phyloP scores from a whole-genome alignment of 2,113 vertebrate species.

The cattle (Bos taurus) region DNA sequence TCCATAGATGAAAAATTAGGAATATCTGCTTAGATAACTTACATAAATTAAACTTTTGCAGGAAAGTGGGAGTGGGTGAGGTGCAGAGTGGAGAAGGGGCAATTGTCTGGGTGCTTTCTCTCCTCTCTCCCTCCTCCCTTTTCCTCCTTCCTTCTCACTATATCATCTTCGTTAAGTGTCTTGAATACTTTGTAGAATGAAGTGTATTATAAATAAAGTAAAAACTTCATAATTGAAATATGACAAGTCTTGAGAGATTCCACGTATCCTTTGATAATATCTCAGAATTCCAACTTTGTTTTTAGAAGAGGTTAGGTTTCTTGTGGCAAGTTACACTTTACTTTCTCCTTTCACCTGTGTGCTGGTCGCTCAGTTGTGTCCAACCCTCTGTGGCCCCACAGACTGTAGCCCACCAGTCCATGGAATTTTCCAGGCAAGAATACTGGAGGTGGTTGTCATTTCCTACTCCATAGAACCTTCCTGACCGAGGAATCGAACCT shows the following conservation, averaged over 20 bases:
- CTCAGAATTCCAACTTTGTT: neutral
- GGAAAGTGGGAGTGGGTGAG: neutral
- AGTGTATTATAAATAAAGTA: neutral
- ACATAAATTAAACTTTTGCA: neutral
- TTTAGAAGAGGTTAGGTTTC: neutral
- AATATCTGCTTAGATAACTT: neutral
- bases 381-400: neutral
- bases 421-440: neutral
- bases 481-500: neutral
- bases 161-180: neutral
- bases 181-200: neutral
- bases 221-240: neutral
- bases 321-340: neutral
- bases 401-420: neutral
- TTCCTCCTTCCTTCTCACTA: neutral
- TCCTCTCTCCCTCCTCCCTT: rapidly evolving
- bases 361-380: neutral
- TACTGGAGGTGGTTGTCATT: neutral
- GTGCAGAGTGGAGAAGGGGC: neutral
- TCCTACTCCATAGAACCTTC: neutral
- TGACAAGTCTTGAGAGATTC: neutral
- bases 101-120: neutral
- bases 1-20: neutral
- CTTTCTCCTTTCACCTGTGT: neutral
- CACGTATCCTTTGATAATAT: neutral